These are phyloP conservation scores for Phasia obesa DNA, from an alignment of 2,888 invertebrate genomes.

Conservation along the genomic window DNA sequence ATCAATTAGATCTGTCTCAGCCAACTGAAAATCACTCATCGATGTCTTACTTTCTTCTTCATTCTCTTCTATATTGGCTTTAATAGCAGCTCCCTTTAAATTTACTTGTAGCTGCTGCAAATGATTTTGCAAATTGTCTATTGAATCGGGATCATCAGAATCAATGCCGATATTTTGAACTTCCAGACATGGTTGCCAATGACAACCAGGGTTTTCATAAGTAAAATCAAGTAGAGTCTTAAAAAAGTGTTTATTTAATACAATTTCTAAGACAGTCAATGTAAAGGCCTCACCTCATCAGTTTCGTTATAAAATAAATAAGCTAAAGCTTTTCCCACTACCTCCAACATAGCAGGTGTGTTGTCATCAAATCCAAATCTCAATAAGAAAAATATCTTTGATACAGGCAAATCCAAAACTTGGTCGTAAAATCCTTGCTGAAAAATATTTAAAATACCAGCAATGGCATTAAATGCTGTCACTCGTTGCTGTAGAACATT, in stretches of 20 bases:
- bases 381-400: conserved; percentile 90
- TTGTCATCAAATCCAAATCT: conserved; percentile 94
- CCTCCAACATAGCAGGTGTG: conserved; percentile 87
- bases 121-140: conserved; percentile 84
- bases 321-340: conserved; percentile 89
- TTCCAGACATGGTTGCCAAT: conserved; percentile 85
- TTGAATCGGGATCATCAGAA: conserved; percentile 79
- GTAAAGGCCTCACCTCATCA: conserved; percentile 86
- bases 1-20: conserved; percentile 91
- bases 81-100: conserved; percentile 72
- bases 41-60: conserved; percentile 84
- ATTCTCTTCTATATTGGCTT: conserved; percentile 77
- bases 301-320: conserved; percentile 89
- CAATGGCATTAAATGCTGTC: conserved; percentile 90
- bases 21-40: conserved; percentile 93
- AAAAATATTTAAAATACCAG: conserved; percentile 89
- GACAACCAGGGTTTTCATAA: conserved; percentile 86
- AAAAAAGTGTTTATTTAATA: background rate
- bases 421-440: conserved; percentile 90
- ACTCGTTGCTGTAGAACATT: conserved; percentile 92
- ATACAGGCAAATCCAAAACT: conserved; percentile 89
- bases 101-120: conserved; percentile 81
- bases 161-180: conserved; percentile 75
- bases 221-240: conserved; percentile 86
- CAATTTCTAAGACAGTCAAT: background rate